phyloP scores from a whole-genome alignment of 1,140 invertebrate species.

The Sweltsa coloradensis region DNA sequence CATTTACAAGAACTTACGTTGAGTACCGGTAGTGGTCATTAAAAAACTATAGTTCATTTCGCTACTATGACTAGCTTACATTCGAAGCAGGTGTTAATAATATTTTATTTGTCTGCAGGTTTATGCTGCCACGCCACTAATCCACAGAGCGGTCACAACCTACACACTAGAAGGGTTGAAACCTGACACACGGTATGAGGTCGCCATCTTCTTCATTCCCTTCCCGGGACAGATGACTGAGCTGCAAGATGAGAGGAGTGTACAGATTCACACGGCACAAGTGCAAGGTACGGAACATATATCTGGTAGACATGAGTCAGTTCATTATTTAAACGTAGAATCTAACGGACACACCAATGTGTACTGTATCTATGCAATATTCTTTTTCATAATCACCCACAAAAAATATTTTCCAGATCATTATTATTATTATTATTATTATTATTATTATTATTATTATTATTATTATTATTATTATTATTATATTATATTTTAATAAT shows the following conservation, averaged over 20 bases:
- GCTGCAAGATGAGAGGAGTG: constrained; percentile 50
- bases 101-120: constrained; percentile 27
- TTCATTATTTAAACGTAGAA: neutral
- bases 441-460: too few relatives aligned
- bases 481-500: too few relatives aligned
- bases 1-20: neutral
- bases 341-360: neutral
- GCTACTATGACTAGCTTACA: too few relatives aligned
- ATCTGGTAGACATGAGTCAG: too few relatives aligned
- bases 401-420: neutral
- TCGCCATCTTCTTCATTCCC: constrained; percentile 64
- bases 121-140: constrained; percentile 58
- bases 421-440: too few relatives aligned
- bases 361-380: neutral
- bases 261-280: constrained; percentile 43
- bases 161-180: constrained; percentile 60
- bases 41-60: too few relatives aligned
- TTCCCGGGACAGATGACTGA: constrained; percentile 60
- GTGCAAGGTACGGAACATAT: constrained; percentile 3
- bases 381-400: neutral
- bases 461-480: too few relatives aligned
- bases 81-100: too few relatives aligned
- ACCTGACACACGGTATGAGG: constrained; percentile 57
- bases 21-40: too few relatives aligned
- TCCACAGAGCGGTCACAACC: constrained; percentile 59